A percentile compares a stretch with the other conserved stretches of the same genome.
Evolutionary conservation across 1,140 invertebrate genomes (phyloP).

Genomic region (Papilio helenus): DNA sequence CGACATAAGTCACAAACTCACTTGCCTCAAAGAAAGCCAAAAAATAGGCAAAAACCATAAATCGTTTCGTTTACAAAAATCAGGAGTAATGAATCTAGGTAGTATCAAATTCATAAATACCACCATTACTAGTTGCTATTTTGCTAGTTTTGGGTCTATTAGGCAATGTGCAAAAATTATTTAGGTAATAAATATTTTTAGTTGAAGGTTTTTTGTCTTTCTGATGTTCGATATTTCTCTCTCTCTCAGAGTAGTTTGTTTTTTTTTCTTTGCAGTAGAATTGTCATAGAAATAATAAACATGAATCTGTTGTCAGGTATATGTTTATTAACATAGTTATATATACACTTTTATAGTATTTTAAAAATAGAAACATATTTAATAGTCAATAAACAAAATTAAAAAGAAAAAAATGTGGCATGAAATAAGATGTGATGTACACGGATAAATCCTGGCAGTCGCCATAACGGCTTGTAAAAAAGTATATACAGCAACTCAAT

Average conservation of each 20-base stretch:
- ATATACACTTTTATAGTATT: slow-evolving; percentile 79
- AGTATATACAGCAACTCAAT: slow-evolving; percentile 55
- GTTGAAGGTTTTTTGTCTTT: no score
- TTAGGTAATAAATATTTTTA: no score
- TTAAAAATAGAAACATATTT: slow-evolving; percentile 81
- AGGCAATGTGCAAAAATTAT: no score
- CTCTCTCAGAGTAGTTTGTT: background rate
- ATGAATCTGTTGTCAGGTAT: slow-evolving; percentile 64
- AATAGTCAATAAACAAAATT: slow-evolving; percentile 77
- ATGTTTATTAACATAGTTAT: slow-evolving; percentile 81
- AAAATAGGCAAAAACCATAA: no score
- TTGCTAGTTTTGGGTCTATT: no score
- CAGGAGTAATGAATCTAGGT: no score
- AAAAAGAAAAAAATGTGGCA: slow-evolving; percentile 70
- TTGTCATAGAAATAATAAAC: slow-evolving; percentile 54
- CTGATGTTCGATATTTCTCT: background rate
- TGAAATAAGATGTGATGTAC: slow-evolving; percentile 72
- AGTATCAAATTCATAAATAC: no score
- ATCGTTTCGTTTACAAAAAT: no score
- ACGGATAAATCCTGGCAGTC: slow-evolving; percentile 54
- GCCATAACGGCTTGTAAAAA: slow-evolving; percentile 55
- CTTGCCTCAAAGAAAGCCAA: no score
- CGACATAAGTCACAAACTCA: no score
- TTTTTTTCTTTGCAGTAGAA: background rate
- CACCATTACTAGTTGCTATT: no score